Percentiles rank a stretch among this genome's conserved stretches.
Evolutionary conservation across 2,888 invertebrate genomes (phyloP).

Genomic region (Hypselothyrea guttata): DNA sequence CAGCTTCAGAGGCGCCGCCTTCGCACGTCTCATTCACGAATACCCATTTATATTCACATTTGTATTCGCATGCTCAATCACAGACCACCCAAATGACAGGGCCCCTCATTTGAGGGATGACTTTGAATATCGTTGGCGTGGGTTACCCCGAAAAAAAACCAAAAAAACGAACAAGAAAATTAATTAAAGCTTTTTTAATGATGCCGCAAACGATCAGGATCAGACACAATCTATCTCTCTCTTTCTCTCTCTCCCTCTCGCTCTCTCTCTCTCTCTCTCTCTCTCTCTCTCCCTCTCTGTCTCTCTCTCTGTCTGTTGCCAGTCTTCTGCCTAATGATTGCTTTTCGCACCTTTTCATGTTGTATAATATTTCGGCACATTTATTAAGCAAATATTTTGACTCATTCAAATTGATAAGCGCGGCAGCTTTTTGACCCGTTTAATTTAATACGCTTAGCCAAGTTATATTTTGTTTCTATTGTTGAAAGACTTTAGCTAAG

Average conservation of each 20-base stretch:
- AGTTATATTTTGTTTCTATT: no score
- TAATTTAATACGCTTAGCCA: not conserved
- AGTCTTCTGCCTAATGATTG: conserved; percentile 67
- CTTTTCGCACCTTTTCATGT: conserved; percentile 69
- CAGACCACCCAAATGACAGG: conserved; percentile 63
- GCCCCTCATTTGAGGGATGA: conserved; percentile 61
- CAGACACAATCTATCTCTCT: conserved; percentile 7
- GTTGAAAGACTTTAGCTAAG: no score
- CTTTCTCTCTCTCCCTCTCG: conserved; percentile 2
- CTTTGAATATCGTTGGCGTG: conserved; percentile 44
- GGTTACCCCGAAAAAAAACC: conserved; percentile 35
- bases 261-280: conserved; percentile 4
- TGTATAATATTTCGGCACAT: conserved; percentile 23
- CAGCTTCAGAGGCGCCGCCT: conserved; percentile 75
- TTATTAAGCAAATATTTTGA: conserved; percentile 73
- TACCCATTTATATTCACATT: conserved; percentile 18
- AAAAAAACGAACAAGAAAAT: conserved; percentile 41
- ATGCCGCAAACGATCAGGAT: conserved; percentile 52
- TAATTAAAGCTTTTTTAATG: conserved; percentile 74
- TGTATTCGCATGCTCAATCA: conserved; percentile 18
- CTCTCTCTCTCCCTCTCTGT: not conserved
- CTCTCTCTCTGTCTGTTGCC: conserved; percentile 30
- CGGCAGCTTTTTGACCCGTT: conserved; percentile 3
- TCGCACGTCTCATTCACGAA: conserved; percentile 31
- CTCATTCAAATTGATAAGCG: conserved; percentile 51